Conservation (phyloP, 2,888 invertebrate species). For the Temnothorax unifasciatus region DNA sequence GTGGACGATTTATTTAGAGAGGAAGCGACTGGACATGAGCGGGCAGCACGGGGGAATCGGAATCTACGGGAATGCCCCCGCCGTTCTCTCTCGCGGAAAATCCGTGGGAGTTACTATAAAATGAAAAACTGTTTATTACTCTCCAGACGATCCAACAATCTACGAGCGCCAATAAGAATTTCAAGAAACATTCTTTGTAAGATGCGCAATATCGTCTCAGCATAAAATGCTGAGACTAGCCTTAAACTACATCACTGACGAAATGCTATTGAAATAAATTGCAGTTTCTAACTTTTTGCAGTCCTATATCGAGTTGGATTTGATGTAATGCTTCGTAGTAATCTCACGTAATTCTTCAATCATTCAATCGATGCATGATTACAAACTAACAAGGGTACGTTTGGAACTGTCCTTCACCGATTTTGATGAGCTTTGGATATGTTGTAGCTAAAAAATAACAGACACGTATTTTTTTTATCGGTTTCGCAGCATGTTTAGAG, state of each 20-base stretch:
- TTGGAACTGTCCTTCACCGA: too few species aligned
- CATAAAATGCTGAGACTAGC: neutral
- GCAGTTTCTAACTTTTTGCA: neutral
- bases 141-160: neutral
- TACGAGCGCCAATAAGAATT: neutral
- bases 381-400: neutral
- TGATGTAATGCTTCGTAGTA: neutral
- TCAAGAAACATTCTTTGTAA: neutral
- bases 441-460: too few species aligned
- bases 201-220: neutral
- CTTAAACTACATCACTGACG: neutral
- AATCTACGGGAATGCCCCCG: constrained; percentile 23
- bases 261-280: neutral
- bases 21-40: constrained; percentile 15
- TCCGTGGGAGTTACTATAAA: constrained; percentile 14
- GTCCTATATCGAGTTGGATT: neutral
- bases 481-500: too few species aligned
- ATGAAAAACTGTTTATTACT: constrained; percentile 13
- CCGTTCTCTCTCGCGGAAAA: constrained; percentile 2
- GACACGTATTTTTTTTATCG: too few species aligned
- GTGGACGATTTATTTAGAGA: constrained; percentile 40
- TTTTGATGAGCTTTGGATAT: too few species aligned
- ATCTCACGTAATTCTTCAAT: neutral
- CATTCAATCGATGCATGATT: neutral
- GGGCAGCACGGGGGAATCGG: neutral